Conservation (phyloP, 92 coral and sea anemone species). For the Epizoanthus rinbou region DNA sequence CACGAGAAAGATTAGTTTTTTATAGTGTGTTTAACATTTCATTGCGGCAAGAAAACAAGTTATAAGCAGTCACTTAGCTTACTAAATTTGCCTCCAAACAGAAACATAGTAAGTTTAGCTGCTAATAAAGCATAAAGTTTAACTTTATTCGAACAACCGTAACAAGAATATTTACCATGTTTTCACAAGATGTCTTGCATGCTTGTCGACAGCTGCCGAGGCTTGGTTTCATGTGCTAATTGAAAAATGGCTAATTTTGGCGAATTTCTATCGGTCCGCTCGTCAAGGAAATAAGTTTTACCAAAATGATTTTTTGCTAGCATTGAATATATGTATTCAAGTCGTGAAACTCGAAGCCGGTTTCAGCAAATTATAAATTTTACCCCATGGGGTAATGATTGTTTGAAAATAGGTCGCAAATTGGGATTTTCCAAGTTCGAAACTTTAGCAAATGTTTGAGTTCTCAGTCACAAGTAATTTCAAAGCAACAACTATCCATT, state of each 20-base stretch:
- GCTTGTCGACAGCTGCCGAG: constrained; percentile 12
- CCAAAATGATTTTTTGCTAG: constrained; percentile 20
- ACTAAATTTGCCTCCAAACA: constrained; percentile 11
- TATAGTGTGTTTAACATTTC: constrained; percentile 15
- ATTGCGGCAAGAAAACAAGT: constrained; percentile 16
- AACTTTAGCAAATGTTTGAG: constrained; percentile 28
- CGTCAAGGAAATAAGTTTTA: constrained; percentile 18
- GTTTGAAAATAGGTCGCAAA: constrained; percentile 29
- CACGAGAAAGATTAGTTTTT: no score
- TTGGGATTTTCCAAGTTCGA: constrained; percentile 35
- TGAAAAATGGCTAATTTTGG: neutral
- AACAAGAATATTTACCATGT: constrained; percentile 5
- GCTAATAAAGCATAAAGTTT: neutral
- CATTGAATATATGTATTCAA: constrained; percentile 13
- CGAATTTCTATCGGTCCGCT: constrained; percentile 8
- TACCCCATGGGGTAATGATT: constrained; percentile 28
- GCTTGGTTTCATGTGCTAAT: constrained; percentile 27
- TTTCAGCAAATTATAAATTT: constrained; percentile 31
- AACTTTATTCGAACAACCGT: constrained; percentile 18
- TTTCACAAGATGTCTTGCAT: neutral
- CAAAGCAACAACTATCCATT: neutral
- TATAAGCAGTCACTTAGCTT: constrained; percentile 4
- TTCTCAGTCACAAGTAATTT: constrained; percentile 14
- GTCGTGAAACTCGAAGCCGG: constrained; percentile 12
- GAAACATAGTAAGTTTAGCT: neutral